phyloP scores from a whole-genome alignment of 1,140 invertebrate genomes.

The Drosophila ananassae region DNA sequence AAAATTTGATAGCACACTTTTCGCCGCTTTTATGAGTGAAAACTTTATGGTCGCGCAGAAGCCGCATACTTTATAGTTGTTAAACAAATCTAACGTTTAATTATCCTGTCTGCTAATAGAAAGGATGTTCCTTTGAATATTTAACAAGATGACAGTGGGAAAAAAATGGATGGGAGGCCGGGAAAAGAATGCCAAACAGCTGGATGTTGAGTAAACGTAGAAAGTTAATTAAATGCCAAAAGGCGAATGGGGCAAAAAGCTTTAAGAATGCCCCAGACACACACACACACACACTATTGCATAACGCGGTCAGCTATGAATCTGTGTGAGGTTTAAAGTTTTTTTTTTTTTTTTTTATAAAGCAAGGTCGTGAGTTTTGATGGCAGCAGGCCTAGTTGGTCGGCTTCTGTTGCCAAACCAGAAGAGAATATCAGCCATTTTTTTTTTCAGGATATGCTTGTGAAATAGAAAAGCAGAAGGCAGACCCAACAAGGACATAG shows the following conservation, averaged over 20 bases:
- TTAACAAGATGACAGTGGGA: constrained; percentile 2
- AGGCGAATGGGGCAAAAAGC: constrained; percentile 39
- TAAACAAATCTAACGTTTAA: constrained; percentile 16
- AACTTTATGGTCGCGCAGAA: not conserved
- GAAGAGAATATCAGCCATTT: constrained; percentile 5
- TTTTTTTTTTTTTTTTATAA: constrained; percentile 13
- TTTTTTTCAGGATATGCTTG: no score
- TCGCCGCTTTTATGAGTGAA: not conserved
- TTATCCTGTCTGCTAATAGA: constrained; percentile 2
- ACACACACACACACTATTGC: constrained; percentile 20
- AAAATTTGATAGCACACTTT: not conserved
- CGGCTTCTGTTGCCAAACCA: constrained; percentile 23
- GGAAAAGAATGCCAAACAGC: not conserved
- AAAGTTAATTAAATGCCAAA: constrained; percentile 49
- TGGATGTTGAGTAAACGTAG: constrained; percentile 18
- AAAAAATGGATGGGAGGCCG: not conserved
- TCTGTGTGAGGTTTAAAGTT: constrained; percentile 28
- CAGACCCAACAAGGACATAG: constrained; percentile 18
- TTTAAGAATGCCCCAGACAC: constrained; percentile 22
- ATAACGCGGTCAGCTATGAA: constrained; percentile 27
- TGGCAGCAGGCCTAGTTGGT: constrained; percentile 34
- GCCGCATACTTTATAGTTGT: not conserved
- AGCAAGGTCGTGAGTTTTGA: constrained; percentile 40
- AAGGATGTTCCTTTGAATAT: constrained; percentile 23
- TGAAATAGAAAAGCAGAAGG: constrained; percentile 1